These are phyloP conservation scores for Eupithecia pulchellata DNA, from an alignment of 2,888 invertebrate species.

Conservation along the genomic window DNA sequence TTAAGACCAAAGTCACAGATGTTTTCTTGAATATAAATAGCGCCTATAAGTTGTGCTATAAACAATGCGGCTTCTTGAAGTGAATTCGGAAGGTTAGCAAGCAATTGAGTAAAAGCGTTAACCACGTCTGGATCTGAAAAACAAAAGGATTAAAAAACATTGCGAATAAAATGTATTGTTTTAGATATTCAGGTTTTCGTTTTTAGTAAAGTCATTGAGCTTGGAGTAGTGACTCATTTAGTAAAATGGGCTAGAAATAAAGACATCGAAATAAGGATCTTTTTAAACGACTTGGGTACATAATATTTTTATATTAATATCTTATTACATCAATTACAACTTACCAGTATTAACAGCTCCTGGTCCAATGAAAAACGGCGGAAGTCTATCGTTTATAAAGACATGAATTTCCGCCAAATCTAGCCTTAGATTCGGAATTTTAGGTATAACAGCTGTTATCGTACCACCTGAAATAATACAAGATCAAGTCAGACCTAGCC, in stretches of 20 bases:
- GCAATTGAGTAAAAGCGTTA: constrained; percentile 19
- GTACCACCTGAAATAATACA: constrained; percentile 24
- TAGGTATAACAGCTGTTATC: constrained; percentile 33
- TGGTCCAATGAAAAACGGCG: constrained; percentile 23
- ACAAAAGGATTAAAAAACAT: not conserved
- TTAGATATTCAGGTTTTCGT: not conserved
- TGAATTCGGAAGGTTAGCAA: constrained; percentile 27
- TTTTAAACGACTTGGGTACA: no score
- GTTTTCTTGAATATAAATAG: constrained; percentile 22
- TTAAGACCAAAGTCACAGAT: constrained; percentile 31
- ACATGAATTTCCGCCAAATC: constrained; percentile 34
- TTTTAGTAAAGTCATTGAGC: not conserved
- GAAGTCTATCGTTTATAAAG: constrained; percentile 15
- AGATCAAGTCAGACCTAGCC: not conserved
- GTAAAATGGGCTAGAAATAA: not conserved
- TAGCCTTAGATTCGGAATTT: constrained; percentile 22
- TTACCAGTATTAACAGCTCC: constrained; percentile 30
- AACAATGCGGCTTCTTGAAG: constrained; percentile 46
- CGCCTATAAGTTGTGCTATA: constrained; percentile 10
- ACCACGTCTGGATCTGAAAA: constrained; percentile 49
- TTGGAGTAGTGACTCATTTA: not conserved
- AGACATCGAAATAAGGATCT: no score
- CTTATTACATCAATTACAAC: not conserved
- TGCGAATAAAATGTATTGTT: not conserved
- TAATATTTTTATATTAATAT: no score